A percentile compares a stretch with the other conserved stretches of the same genome.
These are phyloP conservation scores for Quadroppia sp. DNA, from an alignment of 2,888 invertebrate genomes.

Conservation along the genomic window DNA sequence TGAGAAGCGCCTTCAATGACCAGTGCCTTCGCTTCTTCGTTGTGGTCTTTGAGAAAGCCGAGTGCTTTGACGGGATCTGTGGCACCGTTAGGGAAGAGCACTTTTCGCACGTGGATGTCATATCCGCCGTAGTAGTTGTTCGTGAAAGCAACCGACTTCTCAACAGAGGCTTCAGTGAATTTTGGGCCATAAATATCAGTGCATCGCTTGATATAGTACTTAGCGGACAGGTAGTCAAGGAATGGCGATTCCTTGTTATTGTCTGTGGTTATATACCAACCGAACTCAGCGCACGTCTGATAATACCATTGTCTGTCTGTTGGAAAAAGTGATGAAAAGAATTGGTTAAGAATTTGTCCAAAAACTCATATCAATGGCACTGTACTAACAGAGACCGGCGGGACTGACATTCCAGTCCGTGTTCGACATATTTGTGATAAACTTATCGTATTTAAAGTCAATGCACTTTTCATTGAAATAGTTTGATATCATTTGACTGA, in stretches of 20 bases:
- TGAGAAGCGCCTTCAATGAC: slow-evolving; percentile 66
- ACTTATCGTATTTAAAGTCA: slow-evolving; percentile 74
- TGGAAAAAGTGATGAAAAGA: neutral
- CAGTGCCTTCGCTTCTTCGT: slow-evolving; percentile 52
- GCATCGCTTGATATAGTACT: slow-evolving; percentile 76
- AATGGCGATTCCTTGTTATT: slow-evolving; percentile 63
- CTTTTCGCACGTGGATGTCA: slow-evolving; percentile 64
- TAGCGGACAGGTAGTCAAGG: slow-evolving; percentile 68
- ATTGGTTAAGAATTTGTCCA: neutral
- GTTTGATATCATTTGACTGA: slow-evolving; percentile 67
- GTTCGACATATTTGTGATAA: slow-evolving; percentile 64
- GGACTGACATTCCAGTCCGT: slow-evolving; percentile 62
- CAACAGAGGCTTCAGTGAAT: slow-evolving; percentile 62
- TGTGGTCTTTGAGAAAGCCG: slow-evolving; percentile 53
- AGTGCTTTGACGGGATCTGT: slow-evolving; percentile 65
- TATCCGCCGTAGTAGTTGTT: slow-evolving; percentile 71
- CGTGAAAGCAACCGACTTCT: slow-evolving; percentile 64
- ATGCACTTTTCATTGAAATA: slow-evolving; percentile 68
- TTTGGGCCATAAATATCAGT: slow-evolving; percentile 63
- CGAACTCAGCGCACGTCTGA: slow-evolving; percentile 94
- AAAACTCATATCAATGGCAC: no score
- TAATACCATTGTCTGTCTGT: slow-evolving; percentile 80
- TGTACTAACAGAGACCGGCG: slow-evolving; percentile 59
- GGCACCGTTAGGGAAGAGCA: slow-evolving; percentile 80
- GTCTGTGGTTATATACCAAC: slow-evolving; percentile 85